Evolutionary conservation across 2,797 vertebrate species (phyloP).

Genomic region (Anabas testudineus): DNA sequence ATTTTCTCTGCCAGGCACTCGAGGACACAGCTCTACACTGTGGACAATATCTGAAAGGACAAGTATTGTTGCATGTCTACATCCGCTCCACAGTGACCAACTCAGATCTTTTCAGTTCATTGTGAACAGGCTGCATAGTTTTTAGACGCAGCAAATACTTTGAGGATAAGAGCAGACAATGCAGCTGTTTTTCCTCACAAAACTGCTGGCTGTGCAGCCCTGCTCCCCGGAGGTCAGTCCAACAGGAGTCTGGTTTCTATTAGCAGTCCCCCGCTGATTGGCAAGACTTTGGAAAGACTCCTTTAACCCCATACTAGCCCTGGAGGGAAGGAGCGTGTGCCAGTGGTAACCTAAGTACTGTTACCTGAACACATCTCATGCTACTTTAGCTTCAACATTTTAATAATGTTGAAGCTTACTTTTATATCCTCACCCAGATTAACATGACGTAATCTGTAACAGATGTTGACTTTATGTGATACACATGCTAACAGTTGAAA

Average conservation of each 20-base stretch:
- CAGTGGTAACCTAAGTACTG: constrained; percentile 52
- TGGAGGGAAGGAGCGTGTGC: constrained; percentile 35
- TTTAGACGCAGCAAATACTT: constrained; percentile 63
- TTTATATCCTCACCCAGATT: constrained; percentile 18
- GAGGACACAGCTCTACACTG: background rate
- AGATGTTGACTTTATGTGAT: constrained; percentile 42
- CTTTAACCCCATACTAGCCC: constrained; percentile 70
- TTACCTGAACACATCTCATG: constrained; percentile 47
- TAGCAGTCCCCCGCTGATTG: constrained; percentile 79
- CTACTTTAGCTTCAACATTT: constrained; percentile 17
- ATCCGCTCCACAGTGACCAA: constrained; percentile 39
- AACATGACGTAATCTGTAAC: constrained; percentile 35
- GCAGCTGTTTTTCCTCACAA: constrained; percentile 79
- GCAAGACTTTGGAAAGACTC: constrained; percentile 53
- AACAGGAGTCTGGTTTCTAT: constrained; percentile 80
- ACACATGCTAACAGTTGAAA: constrained; percentile 36
- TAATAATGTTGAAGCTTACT: constrained; percentile 22
- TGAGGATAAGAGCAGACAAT: constrained; percentile 64
- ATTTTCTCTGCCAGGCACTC: background rate
- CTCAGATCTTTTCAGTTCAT: constrained; percentile 34
- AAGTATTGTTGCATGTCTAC: background rate
- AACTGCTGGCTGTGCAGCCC: constrained; percentile 75
- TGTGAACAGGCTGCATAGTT: constrained; percentile 39
- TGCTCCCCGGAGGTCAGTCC: constrained; percentile 75
- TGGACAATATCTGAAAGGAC: background rate